Evolutionary conservation across 2,797 vertebrate species (phyloP).

Genomic region (Falco biarmicus): DNA sequence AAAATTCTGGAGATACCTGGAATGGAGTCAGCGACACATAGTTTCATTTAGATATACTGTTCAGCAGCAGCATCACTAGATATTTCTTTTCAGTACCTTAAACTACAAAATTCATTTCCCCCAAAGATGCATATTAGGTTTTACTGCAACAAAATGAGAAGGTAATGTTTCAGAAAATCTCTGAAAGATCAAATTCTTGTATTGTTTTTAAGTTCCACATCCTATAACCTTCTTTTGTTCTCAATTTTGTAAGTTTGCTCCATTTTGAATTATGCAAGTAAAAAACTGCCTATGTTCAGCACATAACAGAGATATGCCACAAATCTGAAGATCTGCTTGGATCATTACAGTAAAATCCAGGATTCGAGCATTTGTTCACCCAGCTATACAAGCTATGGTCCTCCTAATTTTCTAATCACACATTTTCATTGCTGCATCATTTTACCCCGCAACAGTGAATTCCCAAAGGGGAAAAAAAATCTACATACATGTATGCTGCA

Average conservation of each 20-base stretch:
- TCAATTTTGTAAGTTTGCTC: not conserved
- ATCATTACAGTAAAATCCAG: not conserved
- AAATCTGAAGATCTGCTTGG: not conserved
- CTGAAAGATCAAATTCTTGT: not conserved
- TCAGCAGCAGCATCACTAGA: not conserved
- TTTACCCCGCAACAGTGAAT: not conserved
- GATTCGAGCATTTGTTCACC: not conserved
- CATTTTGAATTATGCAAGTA: constrained; percentile 1
- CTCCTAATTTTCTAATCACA: not conserved
- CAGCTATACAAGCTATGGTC: not conserved
- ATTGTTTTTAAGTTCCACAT: not conserved
- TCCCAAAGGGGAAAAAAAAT: not conserved
- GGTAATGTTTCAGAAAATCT: not conserved
- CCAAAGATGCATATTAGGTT: not conserved
- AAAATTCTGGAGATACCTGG: not conserved
- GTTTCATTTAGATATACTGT: not conserved
- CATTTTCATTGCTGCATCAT: not conserved
- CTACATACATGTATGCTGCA: not conserved
- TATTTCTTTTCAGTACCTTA: not conserved
- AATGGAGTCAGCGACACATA: not conserved
- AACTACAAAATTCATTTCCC: not conserved
- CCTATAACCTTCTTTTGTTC: not conserved
- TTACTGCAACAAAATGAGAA: not conserved
- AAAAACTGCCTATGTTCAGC: not conserved
- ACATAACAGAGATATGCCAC: not conserved